These are phyloP conservation scores for Trichomycterus rosablanca DNA, from an alignment of 2,113 vertebrate species.

Conservation along the genomic window DNA sequence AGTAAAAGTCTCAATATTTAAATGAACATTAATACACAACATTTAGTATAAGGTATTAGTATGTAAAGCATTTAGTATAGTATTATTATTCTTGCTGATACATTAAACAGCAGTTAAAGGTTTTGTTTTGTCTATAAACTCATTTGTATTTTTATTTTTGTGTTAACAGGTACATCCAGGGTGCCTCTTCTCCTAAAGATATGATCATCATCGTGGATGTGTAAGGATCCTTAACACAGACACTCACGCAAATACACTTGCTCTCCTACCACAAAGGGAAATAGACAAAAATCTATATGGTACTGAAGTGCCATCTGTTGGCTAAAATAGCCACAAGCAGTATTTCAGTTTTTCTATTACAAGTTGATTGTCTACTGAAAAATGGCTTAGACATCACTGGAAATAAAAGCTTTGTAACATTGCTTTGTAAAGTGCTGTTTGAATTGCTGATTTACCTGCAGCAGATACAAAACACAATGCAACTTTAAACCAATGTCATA, in stretches of 20 bases:
- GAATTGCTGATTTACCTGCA: slow-evolving; percentile 10
- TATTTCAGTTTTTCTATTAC: neutral
- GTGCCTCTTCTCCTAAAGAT: slow-evolving; percentile 96
- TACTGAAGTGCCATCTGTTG: slow-evolving; percentile 70
- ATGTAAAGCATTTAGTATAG: too few relatives aligned
- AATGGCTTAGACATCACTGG: too few relatives aligned
- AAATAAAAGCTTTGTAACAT: slow-evolving; percentile 19
- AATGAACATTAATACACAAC: too few relatives aligned
- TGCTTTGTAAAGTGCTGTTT: neutral
- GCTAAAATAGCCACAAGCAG: slow-evolving; percentile 19
- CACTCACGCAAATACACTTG: neutral
- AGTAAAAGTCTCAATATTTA: too few relatives aligned
- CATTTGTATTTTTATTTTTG: slow-evolving; percentile 45
- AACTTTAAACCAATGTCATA: slow-evolving; percentile 10
- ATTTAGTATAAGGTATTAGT: too few relatives aligned
- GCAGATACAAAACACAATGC: slow-evolving; percentile 14
- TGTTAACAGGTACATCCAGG: slow-evolving; percentile 90
- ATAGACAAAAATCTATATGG: slow-evolving; percentile 37
- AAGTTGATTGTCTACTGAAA: too few relatives aligned
- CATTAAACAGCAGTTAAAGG: slow-evolving; percentile 7
- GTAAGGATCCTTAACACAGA: slow-evolving; percentile 73
- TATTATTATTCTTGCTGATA: too few relatives aligned
- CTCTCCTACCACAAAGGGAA: neutral
- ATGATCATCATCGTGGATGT: slow-evolving; percentile 99
- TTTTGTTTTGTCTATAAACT: slow-evolving; percentile 9